phyloP scores from a whole-genome alignment of 1,140 invertebrate species.

The Drosophila sturtevanti region DNA sequence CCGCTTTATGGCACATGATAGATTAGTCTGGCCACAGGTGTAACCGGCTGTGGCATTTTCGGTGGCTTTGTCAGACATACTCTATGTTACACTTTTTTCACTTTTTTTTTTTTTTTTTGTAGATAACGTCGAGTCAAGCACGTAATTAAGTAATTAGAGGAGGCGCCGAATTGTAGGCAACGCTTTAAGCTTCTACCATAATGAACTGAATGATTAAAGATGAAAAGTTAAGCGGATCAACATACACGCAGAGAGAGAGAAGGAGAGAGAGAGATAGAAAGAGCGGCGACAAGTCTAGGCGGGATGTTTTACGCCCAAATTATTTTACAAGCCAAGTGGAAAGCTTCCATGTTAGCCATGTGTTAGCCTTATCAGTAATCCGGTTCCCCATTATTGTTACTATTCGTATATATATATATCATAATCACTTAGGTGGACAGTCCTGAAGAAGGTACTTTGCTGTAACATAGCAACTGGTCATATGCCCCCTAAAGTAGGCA shows the following conservation, averaged over 20 bases:
- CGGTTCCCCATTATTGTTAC: background rate
- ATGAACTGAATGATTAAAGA: background rate
- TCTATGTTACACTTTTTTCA: background rate
- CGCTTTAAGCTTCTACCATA: constrained; percentile 21
- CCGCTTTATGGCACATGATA: constrained; percentile 78
- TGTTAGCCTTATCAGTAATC: too few species aligned
- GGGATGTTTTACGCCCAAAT: too few species aligned
- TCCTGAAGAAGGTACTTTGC: too few species aligned
- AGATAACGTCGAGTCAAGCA: constrained; percentile 38
- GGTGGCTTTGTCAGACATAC: constrained; percentile 37
- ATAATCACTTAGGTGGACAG: too few species aligned
- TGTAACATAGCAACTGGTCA: background rate
- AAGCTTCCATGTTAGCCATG: too few species aligned
- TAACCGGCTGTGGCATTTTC: constrained; percentile 54
- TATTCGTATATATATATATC: background rate
- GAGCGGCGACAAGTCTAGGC: too few species aligned
- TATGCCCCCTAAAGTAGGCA: constrained; percentile 38
- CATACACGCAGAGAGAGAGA: background rate
- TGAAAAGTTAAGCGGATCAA: background rate
- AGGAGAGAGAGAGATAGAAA: too few species aligned
- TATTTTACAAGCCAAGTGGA: too few species aligned
- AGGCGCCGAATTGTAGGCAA: constrained; percentile 25
- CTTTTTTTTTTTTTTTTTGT: background rate
- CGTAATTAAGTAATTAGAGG: constrained; percentile 59
- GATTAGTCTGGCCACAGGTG: constrained; percentile 76